Evolutionary conservation across 1,140 invertebrate species (phyloP).

Genomic region (Ectropis grisescens): DNA sequence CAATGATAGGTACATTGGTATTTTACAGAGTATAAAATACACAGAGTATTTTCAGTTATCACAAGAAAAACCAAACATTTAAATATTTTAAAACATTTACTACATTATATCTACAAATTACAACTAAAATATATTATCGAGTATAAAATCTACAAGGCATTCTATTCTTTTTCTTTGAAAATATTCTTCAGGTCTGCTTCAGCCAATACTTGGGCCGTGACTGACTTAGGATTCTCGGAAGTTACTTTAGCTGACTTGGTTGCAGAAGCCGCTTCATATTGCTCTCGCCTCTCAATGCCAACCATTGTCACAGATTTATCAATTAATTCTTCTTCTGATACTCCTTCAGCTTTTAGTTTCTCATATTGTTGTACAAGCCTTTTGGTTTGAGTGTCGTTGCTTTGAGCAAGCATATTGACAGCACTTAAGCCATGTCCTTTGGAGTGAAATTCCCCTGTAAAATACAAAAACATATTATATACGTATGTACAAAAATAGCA

Average conservation of each 20-base stretch:
- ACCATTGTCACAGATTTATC: slow-evolving; percentile 32
- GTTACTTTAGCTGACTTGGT: slow-evolving; percentile 8
- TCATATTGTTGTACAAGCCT: slow-evolving; percentile 73
- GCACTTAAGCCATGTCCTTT: slow-evolving; percentile 64
- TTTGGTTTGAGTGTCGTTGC: slow-evolving; percentile 69
- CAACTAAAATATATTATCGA: no score
- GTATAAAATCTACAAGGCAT: no score
- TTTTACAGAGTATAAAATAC: no score
- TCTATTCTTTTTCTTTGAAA: slow-evolving; percentile 57
- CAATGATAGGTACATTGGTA: no score
- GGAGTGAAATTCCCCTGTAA: slow-evolving; percentile 76
- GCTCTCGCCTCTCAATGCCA: slow-evolving; percentile 20
- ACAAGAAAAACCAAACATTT: no score
- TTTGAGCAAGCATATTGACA: slow-evolving; percentile 62
- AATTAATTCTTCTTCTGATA: slow-evolving; percentile 60
- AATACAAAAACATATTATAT: no score
- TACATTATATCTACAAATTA: no score
- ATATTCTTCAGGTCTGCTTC: slow-evolving; percentile 55
- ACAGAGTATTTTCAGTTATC: no score
- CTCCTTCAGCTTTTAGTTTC: slow-evolving; percentile 64
- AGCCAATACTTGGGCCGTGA: slow-evolving; percentile 30
- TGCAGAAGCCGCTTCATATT: slow-evolving; percentile 1
- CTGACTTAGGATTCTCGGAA: slow-evolving; percentile 27
- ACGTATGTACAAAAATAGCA: no score
- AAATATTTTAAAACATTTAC: no score